Evolutionary conservation across 2,113 vertebrate species (phyloP), one percentile per base, ranked within the genome.

Genomic region (Dicrurus megarhynchus): DNA sequence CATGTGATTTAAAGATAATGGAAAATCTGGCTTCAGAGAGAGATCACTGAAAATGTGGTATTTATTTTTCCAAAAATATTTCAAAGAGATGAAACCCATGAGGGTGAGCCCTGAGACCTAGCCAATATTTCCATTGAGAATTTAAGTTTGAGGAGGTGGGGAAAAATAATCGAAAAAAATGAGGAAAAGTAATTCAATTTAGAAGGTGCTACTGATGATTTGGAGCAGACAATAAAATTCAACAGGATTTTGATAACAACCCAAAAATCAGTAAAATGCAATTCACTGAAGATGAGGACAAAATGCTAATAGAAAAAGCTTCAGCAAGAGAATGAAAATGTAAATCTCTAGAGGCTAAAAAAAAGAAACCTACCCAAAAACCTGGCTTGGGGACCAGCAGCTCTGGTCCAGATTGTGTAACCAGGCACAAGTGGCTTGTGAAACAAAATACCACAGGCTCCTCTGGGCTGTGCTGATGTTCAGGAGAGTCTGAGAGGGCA

Each of bases 131-230:
- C 52, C 49, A 65, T 1, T 73, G 71, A 73, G 37, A 67, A 59
- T 55, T 64, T 21, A 65, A 63, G 17, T 50, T 81, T 0, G 0
- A n/a, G 44, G 7, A 69, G 4, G 1, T 12, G 3, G 6, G 8
- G 24, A 1, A 32, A 52, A 57, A 56, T 12, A 17, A 53, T 37
- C 13, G 19, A 30, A 84, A 82, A 78, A 73, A 19, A 18, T 71
- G 61, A 68, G 44, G 15, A 65, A 53, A 92, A 61, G 1, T 7
- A 18, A 77, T 28, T 96, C 24, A 73, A 14, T 18, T 21, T 41
- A 15, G 39, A 84, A 77, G 13, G 8, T 89, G 55, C 11, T 70
- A 41, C 15, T 33, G 37, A 47, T 28, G 30, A 83, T 61, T 49
- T 33, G 44, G 20, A 69, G 27, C 30, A 71, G 26, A 32, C 0